These are phyloP conservation scores for Clistopyga incitator DNA, from an alignment of 2,888 invertebrate species.

Conservation along the genomic window DNA sequence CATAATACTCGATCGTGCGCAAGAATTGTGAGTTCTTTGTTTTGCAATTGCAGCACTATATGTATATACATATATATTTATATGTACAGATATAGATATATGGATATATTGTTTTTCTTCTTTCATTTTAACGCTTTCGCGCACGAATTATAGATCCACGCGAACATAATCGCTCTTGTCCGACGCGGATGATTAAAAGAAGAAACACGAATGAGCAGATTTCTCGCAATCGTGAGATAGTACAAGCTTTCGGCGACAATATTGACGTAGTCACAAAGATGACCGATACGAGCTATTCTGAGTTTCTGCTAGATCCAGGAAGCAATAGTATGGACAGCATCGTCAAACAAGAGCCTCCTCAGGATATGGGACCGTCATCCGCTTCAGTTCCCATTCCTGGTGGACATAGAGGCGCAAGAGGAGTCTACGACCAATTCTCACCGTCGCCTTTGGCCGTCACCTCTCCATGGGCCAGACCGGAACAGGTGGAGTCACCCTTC, in stretches of 20 bases:
- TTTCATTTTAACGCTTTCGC: not conserved
- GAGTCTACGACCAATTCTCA: conserved; percentile 82
- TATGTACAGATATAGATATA: too few relatives aligned
- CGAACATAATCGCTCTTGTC: not conserved
- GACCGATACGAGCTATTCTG: conserved; percentile 78
- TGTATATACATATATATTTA: too few relatives aligned
- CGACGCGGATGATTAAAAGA: conserved; percentile 1
- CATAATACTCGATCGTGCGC: not conserved
- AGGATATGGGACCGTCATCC: conserved; percentile 79
- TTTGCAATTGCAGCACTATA: not conserved
- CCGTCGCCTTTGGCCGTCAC: conserved; percentile 79
- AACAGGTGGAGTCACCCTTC: conserved; percentile 78
- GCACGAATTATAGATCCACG: not conserved
- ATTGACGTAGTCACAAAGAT: conserved; percentile 65
- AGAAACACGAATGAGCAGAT: conserved; percentile 41
- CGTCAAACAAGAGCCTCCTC: conserved; percentile 79
- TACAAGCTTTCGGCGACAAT: not conserved
- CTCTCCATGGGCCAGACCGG: conserved; percentile 85
- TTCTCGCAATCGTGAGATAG: conserved; percentile 29
- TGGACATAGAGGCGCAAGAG: conserved; percentile 78
- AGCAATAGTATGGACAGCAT: conserved; percentile 75
- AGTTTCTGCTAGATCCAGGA: conserved; percentile 75
- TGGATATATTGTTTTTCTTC: not conserved
- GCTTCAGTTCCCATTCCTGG: conserved; percentile 83
- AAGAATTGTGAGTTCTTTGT: not conserved